Evolutionary conservation across 2,113 vertebrate species (phyloP).

Genomic region (Bothrops jararaca): DNA sequence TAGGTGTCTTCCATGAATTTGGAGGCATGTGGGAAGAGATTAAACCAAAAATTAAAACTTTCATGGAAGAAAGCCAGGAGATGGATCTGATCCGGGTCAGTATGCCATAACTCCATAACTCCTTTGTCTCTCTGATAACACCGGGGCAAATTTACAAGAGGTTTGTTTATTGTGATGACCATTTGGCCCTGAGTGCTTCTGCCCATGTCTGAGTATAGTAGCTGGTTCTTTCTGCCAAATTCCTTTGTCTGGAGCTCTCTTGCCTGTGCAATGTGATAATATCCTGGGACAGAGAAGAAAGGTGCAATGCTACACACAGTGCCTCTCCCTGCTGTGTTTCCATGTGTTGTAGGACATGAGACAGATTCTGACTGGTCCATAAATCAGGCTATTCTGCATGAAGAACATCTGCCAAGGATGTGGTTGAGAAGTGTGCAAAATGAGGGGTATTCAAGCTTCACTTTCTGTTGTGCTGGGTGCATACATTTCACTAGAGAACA

Average conservation of each 20-base stretch:
- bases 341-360: constrained; percentile 17
- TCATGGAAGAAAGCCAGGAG: constrained; percentile 89
- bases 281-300: background rate
- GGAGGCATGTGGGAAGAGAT: constrained; percentile 94
- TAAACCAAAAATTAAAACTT: constrained; percentile 87
- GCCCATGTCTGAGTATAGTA: background rate
- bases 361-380: background rate
- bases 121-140: background rate
- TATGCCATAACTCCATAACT: constrained; percentile 17
- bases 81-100: constrained; percentile 89
- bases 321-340: constrained; percentile 1
- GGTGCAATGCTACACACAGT: background rate
- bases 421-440: constrained; percentile 16
- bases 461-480: constrained; percentile 14
- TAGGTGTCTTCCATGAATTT: constrained; percentile 88
- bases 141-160: background rate
- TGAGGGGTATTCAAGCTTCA: background rate
- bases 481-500: constrained; percentile 1
- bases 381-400: constrained; percentile 1
- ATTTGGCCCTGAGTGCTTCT: background rate
- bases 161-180: constrained; percentile 16
- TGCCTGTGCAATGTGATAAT: background rate
- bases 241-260: background rate
- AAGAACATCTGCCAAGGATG: background rate
- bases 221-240: background rate